Percentiles rank a stretch among this genome's conserved stretches.
Evolutionary conservation across 2,113 vertebrate species (phyloP).

Genomic region (Oryzias woworae): DNA sequence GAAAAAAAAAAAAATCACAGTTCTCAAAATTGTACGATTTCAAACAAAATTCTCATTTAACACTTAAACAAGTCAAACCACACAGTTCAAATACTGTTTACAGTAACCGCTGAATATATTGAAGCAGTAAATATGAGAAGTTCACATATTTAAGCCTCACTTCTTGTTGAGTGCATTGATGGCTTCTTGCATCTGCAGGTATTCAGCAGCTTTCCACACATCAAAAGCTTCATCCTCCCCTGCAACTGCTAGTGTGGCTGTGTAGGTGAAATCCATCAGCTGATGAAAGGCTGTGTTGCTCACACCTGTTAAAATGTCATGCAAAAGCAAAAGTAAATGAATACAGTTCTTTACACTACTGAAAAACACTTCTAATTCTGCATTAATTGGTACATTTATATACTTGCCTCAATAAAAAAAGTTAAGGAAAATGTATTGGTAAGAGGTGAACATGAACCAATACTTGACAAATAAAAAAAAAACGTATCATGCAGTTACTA

Average conservation of each 20-base stretch:
- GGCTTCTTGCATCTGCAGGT: slow-evolving; percentile 97
- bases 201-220: slow-evolving; percentile 97
- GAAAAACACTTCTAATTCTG: not conserved
- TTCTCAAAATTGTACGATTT: not conserved
- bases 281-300: slow-evolving; percentile 95
- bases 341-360: not conserved
- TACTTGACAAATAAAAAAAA: not conserved
- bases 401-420: too few relatives aligned
- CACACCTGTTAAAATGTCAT: slow-evolving; percentile 81
- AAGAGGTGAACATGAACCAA: not conserved
- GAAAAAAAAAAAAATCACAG: not conserved
- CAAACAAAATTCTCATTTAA: not conserved
- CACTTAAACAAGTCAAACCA: not conserved
- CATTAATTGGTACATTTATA: too few relatives aligned
- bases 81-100: not conserved
- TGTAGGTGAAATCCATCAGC: slow-evolving; percentile 98
- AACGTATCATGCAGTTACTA: not conserved
- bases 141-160: slow-evolving; percentile 33
- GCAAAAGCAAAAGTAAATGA: slow-evolving; percentile 11
- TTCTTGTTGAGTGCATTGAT: slow-evolving; percentile 92
- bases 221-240: slow-evolving; percentile 92
- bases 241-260: slow-evolving; percentile 88
- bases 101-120: not conserved
- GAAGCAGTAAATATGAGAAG: not conserved
- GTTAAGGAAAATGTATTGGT: not conserved